These are phyloP conservation scores for Listronotus bonariensis DNA, from an alignment of 1,140 invertebrate species.

Conservation along the genomic window DNA sequence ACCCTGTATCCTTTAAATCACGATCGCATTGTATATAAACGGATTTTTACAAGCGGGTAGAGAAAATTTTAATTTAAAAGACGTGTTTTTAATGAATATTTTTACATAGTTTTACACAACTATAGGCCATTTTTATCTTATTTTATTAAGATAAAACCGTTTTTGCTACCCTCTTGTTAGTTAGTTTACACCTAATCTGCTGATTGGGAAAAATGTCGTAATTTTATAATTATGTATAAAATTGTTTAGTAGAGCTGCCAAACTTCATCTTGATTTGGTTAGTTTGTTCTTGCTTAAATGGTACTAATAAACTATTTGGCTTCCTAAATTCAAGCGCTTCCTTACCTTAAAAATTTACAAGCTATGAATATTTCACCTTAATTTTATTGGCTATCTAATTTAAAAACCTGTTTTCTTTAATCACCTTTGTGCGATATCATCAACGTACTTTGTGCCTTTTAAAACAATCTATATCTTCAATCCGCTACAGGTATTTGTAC, in stretches of 20 bases:
- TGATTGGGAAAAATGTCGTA: constrained; percentile 15
- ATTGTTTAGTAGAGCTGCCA: constrained; percentile 3
- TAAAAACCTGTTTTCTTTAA: constrained; percentile 26
- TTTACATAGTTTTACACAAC: constrained; percentile 22
- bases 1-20: constrained; percentile 68
- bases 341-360: constrained; percentile 29
- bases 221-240: constrained; percentile 9
- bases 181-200: constrained; percentile 19
- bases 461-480: constrained; percentile 5
- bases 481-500: constrained; percentile 25
- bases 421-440: constrained; percentile 24
- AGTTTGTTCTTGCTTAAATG: neutral
- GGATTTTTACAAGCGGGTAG: constrained; percentile 37
- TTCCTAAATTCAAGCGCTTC: constrained; percentile 30
- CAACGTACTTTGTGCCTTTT: constrained; percentile 23
- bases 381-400: constrained; percentile 29
- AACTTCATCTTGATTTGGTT: neutral
- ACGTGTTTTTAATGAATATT: constrained; percentile 13
- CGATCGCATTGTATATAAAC: constrained; percentile 31
- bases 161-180: constrained; percentile 26
- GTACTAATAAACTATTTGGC: constrained; percentile 18
- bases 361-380: constrained; percentile 18
- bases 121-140: constrained; percentile 29
- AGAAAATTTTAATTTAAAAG: constrained; percentile 20
- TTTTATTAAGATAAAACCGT: constrained; percentile 7